Evolutionary conservation across 2,113 vertebrate genomes (phyloP).

Genomic region (Peromyscus leucopus): DNA sequence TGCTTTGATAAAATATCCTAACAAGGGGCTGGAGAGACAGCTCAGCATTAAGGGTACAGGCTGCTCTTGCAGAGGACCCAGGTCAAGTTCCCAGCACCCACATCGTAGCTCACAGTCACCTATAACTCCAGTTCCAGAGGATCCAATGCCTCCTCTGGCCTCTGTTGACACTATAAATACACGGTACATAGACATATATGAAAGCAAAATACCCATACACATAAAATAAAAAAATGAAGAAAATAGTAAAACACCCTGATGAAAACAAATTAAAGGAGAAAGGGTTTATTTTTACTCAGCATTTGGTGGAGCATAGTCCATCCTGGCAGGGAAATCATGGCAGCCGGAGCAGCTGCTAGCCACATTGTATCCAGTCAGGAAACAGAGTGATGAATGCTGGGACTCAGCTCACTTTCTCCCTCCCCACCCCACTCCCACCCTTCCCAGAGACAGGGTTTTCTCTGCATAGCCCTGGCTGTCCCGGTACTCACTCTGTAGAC

Average conservation of each 20-base stretch:
- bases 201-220: not conserved
- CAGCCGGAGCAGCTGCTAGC: too few species aligned
- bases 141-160: not conserved
- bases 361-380: not conserved
- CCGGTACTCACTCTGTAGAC: not conserved
- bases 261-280: not conserved
- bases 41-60: not conserved
- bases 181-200: not conserved
- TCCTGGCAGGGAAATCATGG: not conserved
- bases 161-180: not conserved
- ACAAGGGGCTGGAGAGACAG: not conserved
- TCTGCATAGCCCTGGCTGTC: rapidly evolving
- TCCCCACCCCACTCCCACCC: not conserved
- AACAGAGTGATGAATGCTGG: not conserved
- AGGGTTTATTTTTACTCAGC: not conserved
- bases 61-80: not conserved
- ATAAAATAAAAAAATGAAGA: not conserved
- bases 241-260: not conserved
- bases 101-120: not conserved
- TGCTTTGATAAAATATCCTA: not conserved
- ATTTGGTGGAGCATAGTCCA: not conserved
- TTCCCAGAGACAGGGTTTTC: not conserved
- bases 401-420: not conserved
- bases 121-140: not conserved
- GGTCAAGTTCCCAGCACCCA: not conserved